Evolutionary conservation across 2,888 invertebrate species (phyloP), one percentile per base, ranked within the genome.

Genomic region (Tetropium fuscum): DNA sequence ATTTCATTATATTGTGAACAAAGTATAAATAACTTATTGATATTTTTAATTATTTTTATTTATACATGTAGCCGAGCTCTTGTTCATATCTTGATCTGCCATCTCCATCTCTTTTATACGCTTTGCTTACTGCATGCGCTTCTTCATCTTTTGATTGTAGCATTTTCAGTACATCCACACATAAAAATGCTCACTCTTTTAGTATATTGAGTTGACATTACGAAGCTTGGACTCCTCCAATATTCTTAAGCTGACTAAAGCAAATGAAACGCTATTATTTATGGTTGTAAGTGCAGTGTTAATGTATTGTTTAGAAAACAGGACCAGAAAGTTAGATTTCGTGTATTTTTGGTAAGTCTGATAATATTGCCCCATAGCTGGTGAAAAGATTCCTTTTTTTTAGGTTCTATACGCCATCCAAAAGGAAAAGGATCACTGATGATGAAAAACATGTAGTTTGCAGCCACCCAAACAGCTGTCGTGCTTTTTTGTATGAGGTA

Each of bases 331-430:
- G 32, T 16, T 59, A 8, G 54, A 61, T 15, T 63, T 68, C 38
- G 53, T 51, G 2, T 53, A 63, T 58, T 65, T 74, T 32, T 75
- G 74, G 74, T 73, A 58, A 63, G 66, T 53, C 5, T 13, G 2
- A 1, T 13, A 32, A 3, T 32, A 1, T 32, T 11, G 5, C 34
- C 6, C 10, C 13, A 7, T 10, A 34, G 2, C 11, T 10, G 11
- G n/a, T n/a, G n/a, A n/a, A n/a, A n/a, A n/a, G n/a, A n/a, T n/a
- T n/a, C n/a, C n/a, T n/a, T n/a, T 2, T 4, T 32, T 64, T 49
- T 53, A 74, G 74, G 75, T 71, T 74, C 60, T 73, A 71, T 53
- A 64, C 53, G 0, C 73, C 71, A 8, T 53, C 49, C 5, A 63
- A 45, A 22, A 51, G 15, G 16, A 34, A 57, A 43, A 3, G 7